These are phyloP conservation scores for Venustaconcha ellipsiformis DNA, from an alignment of 1,140 invertebrate species.

Conservation along the genomic window DNA sequence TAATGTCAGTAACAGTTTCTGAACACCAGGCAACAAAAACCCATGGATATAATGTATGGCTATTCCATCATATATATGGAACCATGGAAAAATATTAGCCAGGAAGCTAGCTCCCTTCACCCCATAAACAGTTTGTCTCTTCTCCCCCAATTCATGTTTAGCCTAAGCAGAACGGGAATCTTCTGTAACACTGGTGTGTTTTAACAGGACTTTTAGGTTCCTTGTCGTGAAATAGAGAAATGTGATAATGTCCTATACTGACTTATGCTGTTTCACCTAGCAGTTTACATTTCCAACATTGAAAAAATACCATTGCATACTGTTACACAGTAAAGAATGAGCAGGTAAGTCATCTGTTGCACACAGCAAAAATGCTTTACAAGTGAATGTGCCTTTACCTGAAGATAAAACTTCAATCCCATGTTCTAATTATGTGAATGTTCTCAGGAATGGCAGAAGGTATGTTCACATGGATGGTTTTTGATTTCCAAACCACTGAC, in stretches of 20 bases:
- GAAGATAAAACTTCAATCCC: constrained; percentile 4
- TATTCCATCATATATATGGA: constrained; percentile 29
- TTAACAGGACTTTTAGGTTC: constrained; percentile 20
- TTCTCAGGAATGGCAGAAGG: constrained; percentile 8
- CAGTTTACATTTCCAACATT: constrained; percentile 30
- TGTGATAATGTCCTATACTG: constrained; percentile 14
- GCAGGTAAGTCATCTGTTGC: constrained; percentile 32
- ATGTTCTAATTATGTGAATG: neutral
- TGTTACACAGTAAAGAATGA: constrained; percentile 19
- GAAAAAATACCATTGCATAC: constrained; percentile 16
- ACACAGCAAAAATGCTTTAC: constrained; percentile 16
- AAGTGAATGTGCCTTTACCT: constrained; percentile 1
- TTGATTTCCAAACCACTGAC: constrained; percentile 27
- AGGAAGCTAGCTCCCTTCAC: constrained; percentile 30
- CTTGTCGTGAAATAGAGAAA: constrained; percentile 15
- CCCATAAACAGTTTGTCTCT: constrained; percentile 6
- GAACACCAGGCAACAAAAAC: constrained; percentile 26
- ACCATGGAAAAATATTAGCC: constrained; percentile 26
- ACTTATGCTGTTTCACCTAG: constrained; percentile 10
- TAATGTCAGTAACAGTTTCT: constrained; percentile 27
- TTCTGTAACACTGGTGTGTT: neutral
- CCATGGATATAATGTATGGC: constrained; percentile 43
- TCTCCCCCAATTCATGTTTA: neutral
- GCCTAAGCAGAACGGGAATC: constrained; percentile 9
- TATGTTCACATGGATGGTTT: constrained; percentile 22